Evolutionary conservation across 2,797 vertebrate species (phyloP), one percentile per base, ranked within the genome.

Genomic region (Fringilla coelebs): DNA sequence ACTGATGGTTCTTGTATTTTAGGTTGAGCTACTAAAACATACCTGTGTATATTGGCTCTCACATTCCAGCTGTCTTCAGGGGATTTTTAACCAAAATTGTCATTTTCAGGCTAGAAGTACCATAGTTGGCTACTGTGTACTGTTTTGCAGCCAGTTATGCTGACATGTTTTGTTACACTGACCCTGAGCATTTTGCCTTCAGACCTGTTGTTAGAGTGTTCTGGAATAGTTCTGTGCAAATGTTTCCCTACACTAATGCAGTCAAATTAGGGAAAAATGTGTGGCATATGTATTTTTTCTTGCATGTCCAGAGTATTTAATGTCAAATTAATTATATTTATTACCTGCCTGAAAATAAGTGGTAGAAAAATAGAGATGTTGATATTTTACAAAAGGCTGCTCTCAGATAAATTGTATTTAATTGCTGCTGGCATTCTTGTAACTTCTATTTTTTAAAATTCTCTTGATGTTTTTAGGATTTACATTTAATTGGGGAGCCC

Each of bases 401-500:
- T 0, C 29, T 61, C 1, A 2, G 38, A 52, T n/a, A 72, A 72
- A 51, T 32, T 13, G 8, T 61, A 31, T 9, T 32, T 49, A 43
- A 41, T 57, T 45, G 16, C 21, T 81, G 2, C 55, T 43, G 31
- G 22, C 32, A 40, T 40, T 67, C 32, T 76, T 52, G 32, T 51
- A 55, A 32, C 20, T 31, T 29, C 4, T 70, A 58, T 43, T 43
- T 76, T 75, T 52, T 74, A 46, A 25, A 25, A 54, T 25, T 95
- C 8, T 93, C 38, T 66, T 31, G 11, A 16, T 72, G 2, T 46
- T 79, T 95, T 62, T 63, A 99, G 99, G 99, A 24, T 95, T 99
- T 60, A 98, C 99, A 9, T 99, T 99, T 96, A 99, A 99, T 38
- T 99, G 99, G 99, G 99, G 99, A 83, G 98, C 99, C 9, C 97